Base-by-base conservation (phyloP, 1,140 invertebrate genomes). In the Drosophila asahinai region DNA sequence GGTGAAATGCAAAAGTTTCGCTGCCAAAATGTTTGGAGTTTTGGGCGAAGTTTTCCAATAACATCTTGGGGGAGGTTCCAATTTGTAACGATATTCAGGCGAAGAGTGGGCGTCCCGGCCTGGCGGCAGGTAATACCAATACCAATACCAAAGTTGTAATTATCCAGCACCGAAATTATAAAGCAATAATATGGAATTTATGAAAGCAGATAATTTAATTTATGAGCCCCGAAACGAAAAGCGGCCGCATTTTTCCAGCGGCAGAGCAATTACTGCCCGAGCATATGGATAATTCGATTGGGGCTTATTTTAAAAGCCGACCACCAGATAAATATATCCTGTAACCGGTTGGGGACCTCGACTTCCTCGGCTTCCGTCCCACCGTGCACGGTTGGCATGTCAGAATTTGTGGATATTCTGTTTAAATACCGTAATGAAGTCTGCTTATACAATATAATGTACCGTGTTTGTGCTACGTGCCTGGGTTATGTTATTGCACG, bases 381-480 rank as follows among this genome's bases (percentile, higher is more conserved):
- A 83, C 75, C 62, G 81, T 83, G 65, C 49, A 54, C 68, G 81
- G 80, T 86, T 77, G 83, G 86, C 79, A 90, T 90, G 86, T 80
- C 86, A 90, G 86, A 82, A 90, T 82, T 90, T 90, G 81, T 90
- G 81, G 86, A 92, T 86, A 83, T 83, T 92, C 90, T 92, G 86
- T 90, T 92, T 92, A 92, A 92, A 92, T 92, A 92, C 83, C 86
- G 90, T 92, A 92, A 92, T 92, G 90, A 92, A 92, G 90, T 92
- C 90, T 92, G 90, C 90, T 92, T 92, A 92, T 90, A 92, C 86
- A 90, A 92, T 92, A 92, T 92, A 92, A 92, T 92, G 90, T 90
- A 81, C 90, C 82, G 78, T 92, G 90, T 92, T 92, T 92, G 90
- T 92, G 80, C 80, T 92, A 92, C 90, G 90, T 92, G 90, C 90